Percentiles rank a stretch among this genome's conserved stretches.
Evolutionary conservation across 2,888 invertebrate species (phyloP).

Genomic region (Arctia plantaginis): DNA sequence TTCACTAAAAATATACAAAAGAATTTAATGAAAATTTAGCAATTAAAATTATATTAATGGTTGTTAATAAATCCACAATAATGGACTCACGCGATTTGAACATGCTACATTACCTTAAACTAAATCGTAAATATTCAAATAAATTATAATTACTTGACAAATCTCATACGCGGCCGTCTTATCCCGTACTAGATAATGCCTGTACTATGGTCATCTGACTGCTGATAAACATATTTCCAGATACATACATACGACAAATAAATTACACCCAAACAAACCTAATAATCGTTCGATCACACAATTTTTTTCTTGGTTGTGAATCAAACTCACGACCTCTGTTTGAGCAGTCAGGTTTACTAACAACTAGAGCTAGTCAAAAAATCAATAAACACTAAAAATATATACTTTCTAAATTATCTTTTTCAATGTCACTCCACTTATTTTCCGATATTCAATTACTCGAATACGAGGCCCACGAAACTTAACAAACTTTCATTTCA

Average conservation of each 20-base stretch:
- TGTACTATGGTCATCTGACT: neutral
- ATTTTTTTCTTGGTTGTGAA: neutral
- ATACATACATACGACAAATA: neutral
- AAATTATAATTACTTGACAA: constrained; percentile 22
- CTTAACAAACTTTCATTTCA: constrained; percentile 18
- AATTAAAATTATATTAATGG: constrained; percentile 51
- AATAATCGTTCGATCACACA: neutral
- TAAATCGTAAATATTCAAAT: constrained; percentile 39
- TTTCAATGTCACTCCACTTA: constrained; percentile 25
- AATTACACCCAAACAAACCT: too few species aligned
- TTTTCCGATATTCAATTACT: constrained; percentile 34
- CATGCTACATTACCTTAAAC: constrained; percentile 56
- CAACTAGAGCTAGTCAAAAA: constrained; percentile 20
- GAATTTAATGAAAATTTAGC: constrained; percentile 41
- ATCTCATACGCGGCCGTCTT: neutral
- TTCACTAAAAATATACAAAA: constrained; percentile 32
- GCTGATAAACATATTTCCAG: neutral
- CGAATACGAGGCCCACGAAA: constrained; percentile 14
- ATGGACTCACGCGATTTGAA: constrained; percentile 46
- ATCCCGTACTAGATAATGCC: too few species aligned
- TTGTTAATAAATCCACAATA: constrained; percentile 46
- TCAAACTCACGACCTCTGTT: too few species aligned
- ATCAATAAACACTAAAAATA: constrained; percentile 6
- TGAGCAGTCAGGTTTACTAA: too few species aligned
- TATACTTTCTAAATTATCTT: constrained; percentile 31